Percentiles rank a stretch among this genome's conserved stretches.
Conservation (phyloP, 2,888 invertebrate genomes). For the Athrips mouffetella region DNA sequence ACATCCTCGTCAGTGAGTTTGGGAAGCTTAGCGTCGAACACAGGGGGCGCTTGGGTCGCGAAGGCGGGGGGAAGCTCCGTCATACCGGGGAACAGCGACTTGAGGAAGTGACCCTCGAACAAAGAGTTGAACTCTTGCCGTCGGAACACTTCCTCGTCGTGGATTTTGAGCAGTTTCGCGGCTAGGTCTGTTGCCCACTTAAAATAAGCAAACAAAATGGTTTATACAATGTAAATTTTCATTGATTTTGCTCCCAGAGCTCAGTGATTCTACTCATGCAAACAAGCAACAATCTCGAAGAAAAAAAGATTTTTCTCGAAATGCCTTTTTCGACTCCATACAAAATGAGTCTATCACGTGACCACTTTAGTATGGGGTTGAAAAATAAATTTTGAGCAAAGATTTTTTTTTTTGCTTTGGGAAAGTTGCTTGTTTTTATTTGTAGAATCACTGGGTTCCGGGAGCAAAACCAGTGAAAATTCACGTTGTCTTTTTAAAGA, state of each 20-base stretch:
- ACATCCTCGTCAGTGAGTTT: constrained; percentile 80
- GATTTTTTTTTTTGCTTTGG: too few relatives aligned
- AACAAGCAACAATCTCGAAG: too few relatives aligned
- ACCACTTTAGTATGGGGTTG: too few relatives aligned
- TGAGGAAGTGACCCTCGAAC: constrained; percentile 91
- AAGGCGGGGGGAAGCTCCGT: constrained; percentile 90
- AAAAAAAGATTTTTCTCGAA: too few relatives aligned
- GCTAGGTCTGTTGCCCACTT: constrained; percentile 92
- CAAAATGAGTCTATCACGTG: too few relatives aligned
- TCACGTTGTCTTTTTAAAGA: too few relatives aligned
- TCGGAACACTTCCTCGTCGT: constrained; percentile 88
- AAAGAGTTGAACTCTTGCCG: constrained; percentile 87
- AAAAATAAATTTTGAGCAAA: too few relatives aligned
- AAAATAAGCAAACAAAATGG: constrained; percentile 30
- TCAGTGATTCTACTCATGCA: too few relatives aligned
- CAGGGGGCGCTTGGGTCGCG: constrained; percentile 87
- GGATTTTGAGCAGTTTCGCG: constrained; percentile 86
- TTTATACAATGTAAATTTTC: not conserved
- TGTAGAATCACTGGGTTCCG: too few relatives aligned
- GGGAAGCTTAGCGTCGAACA: constrained; percentile 86
- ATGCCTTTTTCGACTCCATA: too few relatives aligned
- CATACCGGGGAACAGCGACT: constrained; percentile 92
- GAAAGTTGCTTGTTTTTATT: too few relatives aligned
- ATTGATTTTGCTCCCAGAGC: not conserved
- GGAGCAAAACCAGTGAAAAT: too few relatives aligned